Percentiles rank a stretch among this genome's conserved stretches.
phyloP scores from a whole-genome alignment of 2,797 vertebrate species.

The Galaxias olidus region DNA sequence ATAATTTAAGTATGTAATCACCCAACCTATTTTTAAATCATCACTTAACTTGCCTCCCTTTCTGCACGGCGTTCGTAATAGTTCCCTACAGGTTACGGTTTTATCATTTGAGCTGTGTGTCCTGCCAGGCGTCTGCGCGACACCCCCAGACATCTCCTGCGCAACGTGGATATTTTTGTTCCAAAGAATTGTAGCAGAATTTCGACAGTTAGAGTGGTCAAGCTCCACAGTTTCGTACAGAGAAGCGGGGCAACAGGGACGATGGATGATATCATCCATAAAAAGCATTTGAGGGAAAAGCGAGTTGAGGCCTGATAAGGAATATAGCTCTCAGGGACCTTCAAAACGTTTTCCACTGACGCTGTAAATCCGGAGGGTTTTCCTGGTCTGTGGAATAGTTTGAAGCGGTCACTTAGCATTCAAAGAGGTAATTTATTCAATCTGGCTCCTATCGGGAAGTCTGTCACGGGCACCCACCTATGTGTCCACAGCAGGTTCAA shows the following conservation, averaged over 20 bases:
- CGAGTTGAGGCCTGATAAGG: slow-evolving; percentile 55
- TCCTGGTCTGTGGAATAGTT: slow-evolving; percentile 57
- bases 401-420: slow-evolving; percentile 42
- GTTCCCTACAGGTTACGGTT: slow-evolving; percentile 41
- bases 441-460: too few species aligned
- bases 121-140: slow-evolving; percentile 1
- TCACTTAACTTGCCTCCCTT: slow-evolving; percentile 37
- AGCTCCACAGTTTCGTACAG: slow-evolving; percentile 43
- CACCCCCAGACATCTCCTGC: too few species aligned
- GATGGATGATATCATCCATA: slow-evolving; percentile 48
- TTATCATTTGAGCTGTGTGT: slow-evolving; percentile 31
- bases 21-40: slow-evolving; percentile 43
- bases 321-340: slow-evolving; percentile 52
- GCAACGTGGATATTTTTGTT: background rate
- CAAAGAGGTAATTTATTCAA: background rate
- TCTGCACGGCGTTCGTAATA: slow-evolving; percentile 42
- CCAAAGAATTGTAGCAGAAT: slow-evolving; percentile 54
- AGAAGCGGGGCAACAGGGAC: slow-evolving; percentile 53
- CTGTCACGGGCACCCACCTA: too few species aligned
- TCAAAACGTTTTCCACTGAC: slow-evolving; percentile 52
- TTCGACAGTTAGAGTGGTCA: slow-evolving; percentile 39
- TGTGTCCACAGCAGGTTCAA: too few species aligned
- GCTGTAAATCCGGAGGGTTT: slow-evolving; percentile 54
- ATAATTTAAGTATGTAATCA: slow-evolving; percentile 40
- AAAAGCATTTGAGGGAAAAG: slow-evolving; percentile 14